Evolutionary conservation across 2,113 vertebrate genomes (phyloP).

Genomic region (Otocyon megalotis): DNA sequence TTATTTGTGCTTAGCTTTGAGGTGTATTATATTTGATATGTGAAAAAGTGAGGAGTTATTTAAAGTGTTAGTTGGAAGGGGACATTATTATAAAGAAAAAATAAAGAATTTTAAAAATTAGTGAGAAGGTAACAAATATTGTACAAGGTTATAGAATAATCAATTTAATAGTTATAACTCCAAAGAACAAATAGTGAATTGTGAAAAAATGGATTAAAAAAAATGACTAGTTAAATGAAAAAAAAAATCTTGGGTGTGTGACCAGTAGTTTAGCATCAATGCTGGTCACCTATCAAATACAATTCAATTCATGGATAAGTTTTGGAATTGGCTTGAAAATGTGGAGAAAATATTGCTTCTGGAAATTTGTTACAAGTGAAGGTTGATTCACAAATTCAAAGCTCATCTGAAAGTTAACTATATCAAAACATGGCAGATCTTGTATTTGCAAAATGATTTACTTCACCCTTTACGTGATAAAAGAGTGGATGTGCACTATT

Average conservation of each 20-base stretch:
- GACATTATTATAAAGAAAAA: not conserved
- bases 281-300: not conserved
- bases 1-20: not conserved
- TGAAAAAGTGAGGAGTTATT: not conserved
- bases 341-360: not conserved
- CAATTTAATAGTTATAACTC: not conserved
- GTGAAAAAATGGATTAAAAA: not conserved
- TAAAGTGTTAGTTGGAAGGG: not conserved
- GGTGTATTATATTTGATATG: not conserved
- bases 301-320: not conserved
- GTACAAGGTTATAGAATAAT: not conserved
- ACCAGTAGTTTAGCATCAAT: not conserved
- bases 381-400: not conserved
- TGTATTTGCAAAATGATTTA: not conserved
- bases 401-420: not conserved
- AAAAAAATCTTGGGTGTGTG: not conserved
- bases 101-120: conserved; percentile 30
- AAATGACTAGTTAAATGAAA: conserved; percentile 22
- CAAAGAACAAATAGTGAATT: not conserved
- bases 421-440: not conserved
- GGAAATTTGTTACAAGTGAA: not conserved
- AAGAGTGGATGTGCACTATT: not conserved
- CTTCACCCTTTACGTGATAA: not conserved
- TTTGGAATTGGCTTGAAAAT: not conserved
- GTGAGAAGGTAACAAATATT: conserved; percentile 6